Evolutionary conservation across 2,797 vertebrate genomes (phyloP).

Genomic region (Poliocrania exsul): DNA sequence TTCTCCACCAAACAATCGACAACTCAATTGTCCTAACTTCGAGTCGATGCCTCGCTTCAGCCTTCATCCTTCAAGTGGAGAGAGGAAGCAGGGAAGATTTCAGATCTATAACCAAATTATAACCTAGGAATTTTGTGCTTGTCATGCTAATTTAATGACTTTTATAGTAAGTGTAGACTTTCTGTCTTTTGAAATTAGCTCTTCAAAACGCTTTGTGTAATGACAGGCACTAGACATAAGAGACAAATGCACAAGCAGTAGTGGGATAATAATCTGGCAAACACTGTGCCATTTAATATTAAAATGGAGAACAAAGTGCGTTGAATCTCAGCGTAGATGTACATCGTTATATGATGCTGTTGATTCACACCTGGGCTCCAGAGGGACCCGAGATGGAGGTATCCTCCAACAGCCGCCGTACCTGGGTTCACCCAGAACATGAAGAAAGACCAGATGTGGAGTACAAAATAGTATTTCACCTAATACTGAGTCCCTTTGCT

Average conservation of each 20-base stretch:
- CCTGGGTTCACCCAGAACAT: not conserved
- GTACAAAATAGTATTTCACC: not conserved
- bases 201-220: slow-evolving; percentile 74
- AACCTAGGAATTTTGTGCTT: slow-evolving; percentile 69
- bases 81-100: slow-evolving; percentile 56
- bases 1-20: not conserved
- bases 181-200: slow-evolving; percentile 74
- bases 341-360: not conserved
- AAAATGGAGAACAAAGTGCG: slow-evolving; percentile 46
- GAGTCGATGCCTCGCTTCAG: not conserved
- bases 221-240: slow-evolving; percentile 72
- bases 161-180: slow-evolving; percentile 72
- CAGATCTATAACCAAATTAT: slow-evolving; percentile 70
- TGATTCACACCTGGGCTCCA: not conserved
- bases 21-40: not conserved
- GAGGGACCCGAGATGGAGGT: not conserved
- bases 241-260: slow-evolving; percentile 66
- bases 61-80: slow-evolving; percentile 8
- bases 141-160: slow-evolving; percentile 73
- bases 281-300: slow-evolving; percentile 42
- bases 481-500: not conserved
- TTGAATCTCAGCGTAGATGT: not conserved
- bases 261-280: slow-evolving; percentile 68
- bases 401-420: not conserved
- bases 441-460: not conserved